Evolutionary conservation across 2,113 vertebrate genomes (phyloP).

Genomic region (Eurystomus gularis): DNA sequence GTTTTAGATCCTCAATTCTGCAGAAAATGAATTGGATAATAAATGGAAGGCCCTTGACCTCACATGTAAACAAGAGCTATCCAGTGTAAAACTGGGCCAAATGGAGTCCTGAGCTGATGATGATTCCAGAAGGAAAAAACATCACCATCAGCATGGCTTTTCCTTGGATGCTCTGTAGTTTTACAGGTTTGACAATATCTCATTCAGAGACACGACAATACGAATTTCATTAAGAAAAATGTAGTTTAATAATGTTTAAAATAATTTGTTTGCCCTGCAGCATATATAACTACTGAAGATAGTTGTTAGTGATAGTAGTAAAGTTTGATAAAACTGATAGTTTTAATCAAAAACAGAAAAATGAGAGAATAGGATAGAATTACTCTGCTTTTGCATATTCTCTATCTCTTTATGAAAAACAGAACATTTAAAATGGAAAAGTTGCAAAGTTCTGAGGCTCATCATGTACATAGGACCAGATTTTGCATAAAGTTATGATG

Average conservation of each 20-base stretch:
- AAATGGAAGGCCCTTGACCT: neutral
- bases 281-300: neutral
- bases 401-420: neutral
- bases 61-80: neutral
- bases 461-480: neutral
- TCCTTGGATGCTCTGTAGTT: neutral
- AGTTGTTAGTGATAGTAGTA: no score
- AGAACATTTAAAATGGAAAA: neutral
- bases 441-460: neutral
- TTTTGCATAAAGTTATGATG: neutral
- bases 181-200: neutral
- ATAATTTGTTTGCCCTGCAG: neutral
- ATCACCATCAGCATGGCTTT: neutral
- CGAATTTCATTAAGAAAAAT: neutral
- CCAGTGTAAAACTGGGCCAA: neutral
- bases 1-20: neutral
- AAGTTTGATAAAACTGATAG: no score
- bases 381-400: neutral
- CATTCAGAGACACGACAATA: neutral
- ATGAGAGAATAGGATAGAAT: neutral
- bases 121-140: neutral
- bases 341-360: neutral
- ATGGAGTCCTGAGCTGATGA: neutral
- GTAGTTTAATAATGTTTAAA: neutral
- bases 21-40: neutral